phyloP scores from a whole-genome alignment of 2,797 vertebrate genomes.

The Pogonophryne albipinna region DNA sequence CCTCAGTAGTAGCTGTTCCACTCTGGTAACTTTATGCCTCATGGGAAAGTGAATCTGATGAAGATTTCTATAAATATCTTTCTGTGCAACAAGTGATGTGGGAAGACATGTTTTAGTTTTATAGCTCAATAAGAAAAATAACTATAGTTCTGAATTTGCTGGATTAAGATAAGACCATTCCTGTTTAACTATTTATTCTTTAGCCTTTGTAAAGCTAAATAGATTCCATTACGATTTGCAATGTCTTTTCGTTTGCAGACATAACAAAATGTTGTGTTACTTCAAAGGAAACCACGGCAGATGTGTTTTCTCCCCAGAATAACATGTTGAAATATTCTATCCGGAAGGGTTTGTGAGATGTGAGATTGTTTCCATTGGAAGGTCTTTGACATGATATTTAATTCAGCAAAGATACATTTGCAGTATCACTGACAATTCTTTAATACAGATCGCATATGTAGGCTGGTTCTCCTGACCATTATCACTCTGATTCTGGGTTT shows the following conservation, averaged over 20 bases:
- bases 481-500: background rate
- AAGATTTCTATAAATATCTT: conserved; percentile 29
- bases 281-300: conserved; percentile 61
- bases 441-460: background rate
- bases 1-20: conserved; percentile 46
- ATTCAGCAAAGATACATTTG: background rate
- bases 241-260: conserved; percentile 7
- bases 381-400: background rate
- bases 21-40: conserved; percentile 28
- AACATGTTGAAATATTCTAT: conserved; percentile 48
- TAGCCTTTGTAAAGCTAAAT: background rate
- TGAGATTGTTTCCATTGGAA: conserved; percentile 26
- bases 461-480: background rate
- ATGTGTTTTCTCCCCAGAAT: conserved; percentile 57
- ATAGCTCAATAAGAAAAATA: background rate
- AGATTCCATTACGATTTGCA: conserved; percentile 2
- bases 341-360: conserved; percentile 13
- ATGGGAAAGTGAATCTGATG: conserved; percentile 47
- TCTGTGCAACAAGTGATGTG: conserved; percentile 1
- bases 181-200: background rate
- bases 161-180: background rate
- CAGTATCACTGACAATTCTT: background rate
- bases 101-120: background rate
- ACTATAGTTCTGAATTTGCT: background rate
- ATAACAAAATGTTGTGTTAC: conserved; percentile 46